Percentiles rank a stretch among this genome's conserved stretches.
Evolutionary conservation across 2,113 vertebrate genomes (phyloP).

Genomic region (Gymnogyps californianus): DNA sequence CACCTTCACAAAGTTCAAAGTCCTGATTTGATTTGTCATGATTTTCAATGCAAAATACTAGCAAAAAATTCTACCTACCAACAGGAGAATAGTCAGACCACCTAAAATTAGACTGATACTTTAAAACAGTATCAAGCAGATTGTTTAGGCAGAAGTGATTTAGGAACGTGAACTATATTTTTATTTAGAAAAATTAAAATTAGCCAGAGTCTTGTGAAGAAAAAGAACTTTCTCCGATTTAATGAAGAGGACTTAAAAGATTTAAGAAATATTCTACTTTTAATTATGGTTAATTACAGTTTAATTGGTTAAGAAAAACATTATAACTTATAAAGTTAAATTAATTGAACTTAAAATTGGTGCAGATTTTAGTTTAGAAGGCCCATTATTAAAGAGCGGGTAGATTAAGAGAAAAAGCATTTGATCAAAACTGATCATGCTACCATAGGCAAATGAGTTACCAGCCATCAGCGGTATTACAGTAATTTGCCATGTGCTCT

Average conservation of each 20-base stretch:
- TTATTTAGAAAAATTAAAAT: not conserved
- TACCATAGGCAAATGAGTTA: constrained; percentile 8
- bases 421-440: constrained; percentile 47
- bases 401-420: not conserved
- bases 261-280: not conserved
- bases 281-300: not conserved
- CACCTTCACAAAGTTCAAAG: not conserved
- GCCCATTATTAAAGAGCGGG: not conserved
- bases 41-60: not conserved
- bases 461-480: not conserved
- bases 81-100: not conserved
- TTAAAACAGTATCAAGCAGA: not conserved
- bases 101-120: not conserved
- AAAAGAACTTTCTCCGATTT: not conserved
- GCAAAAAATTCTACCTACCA: not conserved
- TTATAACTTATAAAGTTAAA: not conserved
- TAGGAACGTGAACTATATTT: not conserved
- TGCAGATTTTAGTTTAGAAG: not conserved
- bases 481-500: constrained; percentile 35
- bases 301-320: not conserved
- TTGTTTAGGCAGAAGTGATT: not conserved
- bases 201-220: not conserved
- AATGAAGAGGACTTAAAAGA: not conserved
- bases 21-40: not conserved
- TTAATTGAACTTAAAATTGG: not conserved